Evolutionary conservation across 2,888 invertebrate genomes (phyloP).

Genomic region (Drosophila ustulata): DNA sequence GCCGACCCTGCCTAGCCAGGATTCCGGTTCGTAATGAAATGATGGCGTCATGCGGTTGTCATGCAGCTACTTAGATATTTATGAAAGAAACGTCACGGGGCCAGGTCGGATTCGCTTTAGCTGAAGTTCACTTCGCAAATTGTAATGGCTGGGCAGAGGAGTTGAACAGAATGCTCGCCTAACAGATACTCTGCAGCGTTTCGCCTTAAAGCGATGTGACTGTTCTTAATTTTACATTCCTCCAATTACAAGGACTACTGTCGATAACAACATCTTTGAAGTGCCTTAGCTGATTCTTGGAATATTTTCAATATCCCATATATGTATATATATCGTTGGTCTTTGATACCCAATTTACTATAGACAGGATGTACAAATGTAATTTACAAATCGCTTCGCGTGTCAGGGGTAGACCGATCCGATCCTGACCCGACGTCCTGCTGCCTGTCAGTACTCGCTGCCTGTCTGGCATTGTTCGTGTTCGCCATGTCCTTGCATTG

Average conservation of each 20-base stretch:
- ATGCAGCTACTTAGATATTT: conserved; percentile 69
- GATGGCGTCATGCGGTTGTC: conserved; percentile 62
- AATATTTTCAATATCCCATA: background rate
- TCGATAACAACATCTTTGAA: background rate
- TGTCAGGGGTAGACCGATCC: conserved; percentile 36
- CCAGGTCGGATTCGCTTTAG: conserved; percentile 29
- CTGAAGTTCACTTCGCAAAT: conserved; percentile 37
- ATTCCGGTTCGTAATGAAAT: conserved; percentile 11
- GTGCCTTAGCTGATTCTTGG: background rate
- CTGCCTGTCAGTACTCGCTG: conserved; percentile 19
- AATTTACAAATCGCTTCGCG: conserved; percentile 36
- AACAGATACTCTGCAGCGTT: background rate
- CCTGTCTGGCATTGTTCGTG: conserved; percentile 29
- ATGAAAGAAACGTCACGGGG: conserved; percentile 55
- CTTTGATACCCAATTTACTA: background rate
- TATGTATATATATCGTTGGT: background rate
- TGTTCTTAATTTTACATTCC: too few relatives aligned
- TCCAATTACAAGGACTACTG: background rate
- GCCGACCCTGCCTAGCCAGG: conserved; percentile 6
- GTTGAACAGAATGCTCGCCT: background rate
- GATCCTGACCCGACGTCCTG: conserved; percentile 10
- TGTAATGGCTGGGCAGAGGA: conserved; percentile 3
- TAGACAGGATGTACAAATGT: conserved; percentile 16
- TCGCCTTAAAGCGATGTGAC: background rate
- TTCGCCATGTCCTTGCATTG: conserved; percentile 61